These are phyloP conservation scores for Blennius ocellaris DNA, from an alignment of 2,113 vertebrate genomes.

Conservation along the genomic window DNA sequence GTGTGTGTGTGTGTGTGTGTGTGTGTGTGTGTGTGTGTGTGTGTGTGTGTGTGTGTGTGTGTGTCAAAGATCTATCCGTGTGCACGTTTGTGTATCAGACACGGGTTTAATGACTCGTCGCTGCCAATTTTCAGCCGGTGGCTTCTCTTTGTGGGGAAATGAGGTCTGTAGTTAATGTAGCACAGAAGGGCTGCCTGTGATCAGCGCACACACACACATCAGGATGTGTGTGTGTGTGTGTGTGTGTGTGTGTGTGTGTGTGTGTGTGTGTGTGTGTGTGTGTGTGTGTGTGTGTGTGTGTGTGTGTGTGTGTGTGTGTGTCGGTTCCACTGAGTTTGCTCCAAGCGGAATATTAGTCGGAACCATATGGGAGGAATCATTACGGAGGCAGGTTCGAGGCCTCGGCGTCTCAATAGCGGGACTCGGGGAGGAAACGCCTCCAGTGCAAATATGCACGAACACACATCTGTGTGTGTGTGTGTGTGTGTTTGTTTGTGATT, in stretches of 20 bases:
- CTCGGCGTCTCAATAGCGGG: slow-evolving; percentile 34
- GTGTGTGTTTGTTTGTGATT: slow-evolving; percentile 3
- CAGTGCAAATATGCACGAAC: slow-evolving; percentile 24
- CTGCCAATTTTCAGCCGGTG: slow-evolving; percentile 77
- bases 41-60: slow-evolving; percentile 10
- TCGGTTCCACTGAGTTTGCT: slow-evolving; percentile 60
- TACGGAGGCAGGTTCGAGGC: slow-evolving; percentile 59
- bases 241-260: slow-evolving; percentile 17
- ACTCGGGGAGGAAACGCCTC: slow-evolving; percentile 20
- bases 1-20: slow-evolving; percentile 12
- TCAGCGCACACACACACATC: slow-evolving; percentile 4
- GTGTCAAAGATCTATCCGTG: neutral
- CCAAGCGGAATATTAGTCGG: slow-evolving; percentile 70
- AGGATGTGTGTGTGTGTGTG: neutral
- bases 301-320: neutral
- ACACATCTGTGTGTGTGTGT: slow-evolving; percentile 17
- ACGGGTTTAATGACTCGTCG: slow-evolving; percentile 80
- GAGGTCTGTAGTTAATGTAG: slow-evolving; percentile 81
- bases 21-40: slow-evolving; percentile 40
- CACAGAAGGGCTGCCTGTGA: slow-evolving; percentile 70
- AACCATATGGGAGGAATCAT: slow-evolving; percentile 77
- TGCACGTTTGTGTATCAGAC: slow-evolving; percentile 39
- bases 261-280: slow-evolving; percentile 16
- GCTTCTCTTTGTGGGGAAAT: slow-evolving; percentile 78
- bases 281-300: neutral